Conservation (phyloP, 2,797 vertebrate genomes). For the Thaleichthys pacificus region DNA sequence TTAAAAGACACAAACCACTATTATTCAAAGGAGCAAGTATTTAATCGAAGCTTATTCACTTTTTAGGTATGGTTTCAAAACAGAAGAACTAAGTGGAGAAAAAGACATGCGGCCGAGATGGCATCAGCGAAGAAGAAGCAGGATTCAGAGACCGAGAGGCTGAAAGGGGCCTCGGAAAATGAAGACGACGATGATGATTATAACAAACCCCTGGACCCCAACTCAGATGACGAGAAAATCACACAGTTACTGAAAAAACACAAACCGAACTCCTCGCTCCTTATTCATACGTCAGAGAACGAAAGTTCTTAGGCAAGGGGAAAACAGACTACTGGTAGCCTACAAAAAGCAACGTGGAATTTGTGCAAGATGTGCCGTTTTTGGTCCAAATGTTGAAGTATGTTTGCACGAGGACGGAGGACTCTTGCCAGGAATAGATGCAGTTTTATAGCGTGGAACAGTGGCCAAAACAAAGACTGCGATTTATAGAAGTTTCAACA, state of each 20-base stretch:
- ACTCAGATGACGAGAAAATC: constrained; percentile 97
- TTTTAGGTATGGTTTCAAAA: constrained; percentile 97
- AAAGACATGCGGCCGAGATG: constrained; percentile 97
- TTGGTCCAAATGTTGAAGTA: constrained; percentile 76
- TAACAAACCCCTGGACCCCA: constrained; percentile 95
- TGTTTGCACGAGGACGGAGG: constrained; percentile 52
- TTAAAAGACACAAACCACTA: no score
- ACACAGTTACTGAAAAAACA: constrained; percentile 94
- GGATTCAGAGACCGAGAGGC: constrained; percentile 91
- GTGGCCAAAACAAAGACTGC: constrained; percentile 35
- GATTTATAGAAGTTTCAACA: constrained; percentile 41
- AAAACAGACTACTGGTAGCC: constrained; percentile 23
- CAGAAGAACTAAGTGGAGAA: constrained; percentile 95
- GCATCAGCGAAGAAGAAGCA: constrained; percentile 97
- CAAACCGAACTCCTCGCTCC: constrained; percentile 81
- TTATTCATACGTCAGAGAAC: constrained; percentile 84
- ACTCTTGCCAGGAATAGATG: constrained; percentile 37
- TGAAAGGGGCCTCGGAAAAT: constrained; percentile 90
- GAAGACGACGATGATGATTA: constrained; percentile 96
- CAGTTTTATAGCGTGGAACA: constrained; percentile 12
- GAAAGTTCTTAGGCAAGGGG: constrained; percentile 80
- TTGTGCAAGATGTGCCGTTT: constrained; percentile 38
- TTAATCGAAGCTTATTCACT: constrained; percentile 3
- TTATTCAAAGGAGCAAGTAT: neutral
- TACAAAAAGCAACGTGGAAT: constrained; percentile 25